Evolutionary conservation across 92 coral and sea anemone genomes (phyloP), one percentile per base, ranked within the genome.

Genomic region (Zoanthus sociatus): DNA sequence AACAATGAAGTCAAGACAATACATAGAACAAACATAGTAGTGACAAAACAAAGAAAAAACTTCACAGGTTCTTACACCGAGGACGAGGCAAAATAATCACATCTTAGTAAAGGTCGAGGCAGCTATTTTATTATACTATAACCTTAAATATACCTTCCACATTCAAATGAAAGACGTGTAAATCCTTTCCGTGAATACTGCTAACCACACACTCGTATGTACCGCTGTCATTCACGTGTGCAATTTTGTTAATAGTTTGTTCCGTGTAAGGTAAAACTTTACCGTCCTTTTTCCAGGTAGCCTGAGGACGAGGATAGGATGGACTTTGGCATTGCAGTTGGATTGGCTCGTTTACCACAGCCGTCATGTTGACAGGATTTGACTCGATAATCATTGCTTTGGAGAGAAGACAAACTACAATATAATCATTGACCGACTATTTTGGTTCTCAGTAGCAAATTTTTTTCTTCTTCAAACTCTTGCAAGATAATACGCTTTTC

Each of bases 261-360:
- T 51, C 79, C 6, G 16, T 3, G 18, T 48, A 32, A 30, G 79
- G 79, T 58, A 76, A 50, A 18, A 50, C 44, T 30, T 13, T 26
- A 20, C 79, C 79, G 63, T 76, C 51, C 63, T 7, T n/a, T 30
- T 48, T 76, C 79, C 79, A 76, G 1, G 64, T 76, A 58, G 50
- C 79, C 79, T 48, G 64, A 46, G 79, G 64, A 50, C 42, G 79
- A 76, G 79, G 79, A 11, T 76, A 76, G 45, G 79, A 76, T 5
- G 79, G 79, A 21, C 61, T 58, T 13, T 33, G n/a, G 20, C 79
- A 76, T 58, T 76, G 31, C 64, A 76, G 12, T 26, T 30, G 51
- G 20, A 76, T 50, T 76, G 79, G 79, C 18, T 76, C 79, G 11
- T 48, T 76, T 11, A 48, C 63, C 50, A 76, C 58, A 7, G 66